Conservation (phyloP, 2,888 invertebrate genomes). For the Eupithecia centaureata region DNA sequence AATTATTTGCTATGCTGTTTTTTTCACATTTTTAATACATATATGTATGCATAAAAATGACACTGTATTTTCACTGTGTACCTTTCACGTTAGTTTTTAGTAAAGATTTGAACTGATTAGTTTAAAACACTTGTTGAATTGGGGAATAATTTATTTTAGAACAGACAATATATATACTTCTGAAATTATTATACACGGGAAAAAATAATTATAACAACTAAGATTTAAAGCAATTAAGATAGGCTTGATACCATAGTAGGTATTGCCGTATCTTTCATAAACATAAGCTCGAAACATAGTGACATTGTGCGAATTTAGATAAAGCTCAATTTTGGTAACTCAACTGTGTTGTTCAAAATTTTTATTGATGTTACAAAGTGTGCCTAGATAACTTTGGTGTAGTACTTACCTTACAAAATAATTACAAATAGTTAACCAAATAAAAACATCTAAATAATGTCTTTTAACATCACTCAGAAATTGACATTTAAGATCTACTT, state of each 20-base stretch:
- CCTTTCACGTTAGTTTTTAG: not conserved
- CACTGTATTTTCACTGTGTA: not conserved
- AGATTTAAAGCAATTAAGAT: conserved; percentile 35
- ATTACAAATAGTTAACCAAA: conserved; percentile 75
- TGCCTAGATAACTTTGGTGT: conserved; percentile 69
- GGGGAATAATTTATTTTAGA: conserved; percentile 42
- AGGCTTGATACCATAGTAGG: conserved; percentile 25
- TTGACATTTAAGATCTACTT: not conserved
- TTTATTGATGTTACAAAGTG: conserved; percentile 38
- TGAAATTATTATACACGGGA: conserved; percentile 36
- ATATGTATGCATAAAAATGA: conserved; percentile 1
- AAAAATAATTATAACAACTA: conserved; percentile 28
- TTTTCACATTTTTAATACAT: conserved; percentile 14
- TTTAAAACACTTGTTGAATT: conserved; percentile 15
- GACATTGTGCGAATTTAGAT: conserved; percentile 63
- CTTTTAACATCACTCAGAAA: conserved; percentile 58
- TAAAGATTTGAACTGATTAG: not conserved
- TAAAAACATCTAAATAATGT: conserved; percentile 70
- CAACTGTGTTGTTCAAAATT: conserved; percentile 45
- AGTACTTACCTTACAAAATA: conserved; percentile 67
- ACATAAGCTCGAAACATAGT: conserved; percentile 32
- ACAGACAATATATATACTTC: conserved; percentile 41
- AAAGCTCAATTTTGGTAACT: conserved; percentile 68
- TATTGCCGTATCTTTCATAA: conserved; percentile 30
- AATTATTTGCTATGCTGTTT: not conserved